Percentiles rank a stretch among this genome's conserved stretches.
phyloP scores from a whole-genome alignment of 2,888 invertebrate species.

The Endotricha flammealis region DNA sequence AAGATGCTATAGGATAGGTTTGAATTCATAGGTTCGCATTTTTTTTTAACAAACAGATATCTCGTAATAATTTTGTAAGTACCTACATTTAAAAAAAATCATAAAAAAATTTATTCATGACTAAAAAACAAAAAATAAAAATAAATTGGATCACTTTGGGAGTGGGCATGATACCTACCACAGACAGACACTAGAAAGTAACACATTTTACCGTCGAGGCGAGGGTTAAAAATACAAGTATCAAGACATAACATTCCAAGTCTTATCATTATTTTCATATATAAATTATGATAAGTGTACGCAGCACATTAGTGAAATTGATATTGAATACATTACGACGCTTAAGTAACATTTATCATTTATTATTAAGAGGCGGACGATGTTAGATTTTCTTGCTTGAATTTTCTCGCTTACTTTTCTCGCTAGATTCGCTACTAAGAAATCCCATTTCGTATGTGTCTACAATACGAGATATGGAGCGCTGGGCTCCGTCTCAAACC shows the following conservation, averaged over 20 bases:
- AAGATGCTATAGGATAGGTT: too few species aligned
- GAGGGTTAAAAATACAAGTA: background rate
- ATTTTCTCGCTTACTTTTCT: constrained; percentile 3
- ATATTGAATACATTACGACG: constrained; percentile 10
- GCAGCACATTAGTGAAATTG: constrained; percentile 10
- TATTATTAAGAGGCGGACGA: constrained; percentile 11
- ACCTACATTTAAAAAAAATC: too few species aligned
- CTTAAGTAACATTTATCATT: constrained; percentile 12
- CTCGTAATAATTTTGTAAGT: too few species aligned
- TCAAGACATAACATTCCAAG: background rate
- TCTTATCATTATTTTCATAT: too few species aligned
- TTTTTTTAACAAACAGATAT: too few species aligned
- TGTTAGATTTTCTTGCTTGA: constrained; percentile 5
- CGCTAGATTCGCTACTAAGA: constrained; percentile 6
- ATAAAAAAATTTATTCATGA: too few species aligned
- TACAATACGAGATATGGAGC: constrained; percentile 7
- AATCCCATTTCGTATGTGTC: constrained; percentile 9
- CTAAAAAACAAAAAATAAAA: too few species aligned
- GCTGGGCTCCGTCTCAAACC: constrained; percentile 1
- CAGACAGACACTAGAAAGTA: too few species aligned
- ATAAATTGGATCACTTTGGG: too few species aligned
- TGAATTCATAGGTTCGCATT: too few species aligned
- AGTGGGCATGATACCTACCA: too few species aligned
- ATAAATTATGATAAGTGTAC: constrained; percentile 10
- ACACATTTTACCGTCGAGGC: too few species aligned